Conservation (phyloP, 2,113 vertebrate genomes). For the Erpornis zantholeuca region DNA sequence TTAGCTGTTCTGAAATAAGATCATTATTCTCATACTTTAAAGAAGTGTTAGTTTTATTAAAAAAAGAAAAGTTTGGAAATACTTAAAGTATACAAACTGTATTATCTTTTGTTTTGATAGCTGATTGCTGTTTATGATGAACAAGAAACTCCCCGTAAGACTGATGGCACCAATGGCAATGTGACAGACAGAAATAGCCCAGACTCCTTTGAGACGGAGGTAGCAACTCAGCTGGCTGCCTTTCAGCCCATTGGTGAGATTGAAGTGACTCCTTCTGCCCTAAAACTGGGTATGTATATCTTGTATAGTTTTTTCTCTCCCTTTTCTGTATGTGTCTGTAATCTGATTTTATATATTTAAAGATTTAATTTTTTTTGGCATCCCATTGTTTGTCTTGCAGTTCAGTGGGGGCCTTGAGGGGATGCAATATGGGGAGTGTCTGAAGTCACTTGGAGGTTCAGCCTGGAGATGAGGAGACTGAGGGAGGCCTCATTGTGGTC, state of each 20-base stretch:
- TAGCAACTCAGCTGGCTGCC: constrained; percentile 78
- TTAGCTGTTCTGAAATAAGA: background rate
- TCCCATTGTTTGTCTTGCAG: background rate
- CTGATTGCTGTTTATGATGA: constrained; percentile 96
- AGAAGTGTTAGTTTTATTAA: background rate
- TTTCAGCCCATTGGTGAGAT: constrained; percentile 92
- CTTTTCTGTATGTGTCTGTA: background rate
- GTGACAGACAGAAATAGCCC: constrained; percentile 78
- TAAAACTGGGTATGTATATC: constrained; percentile 87
- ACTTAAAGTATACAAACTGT: background rate
- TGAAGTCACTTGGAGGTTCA: background rate
- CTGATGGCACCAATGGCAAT: constrained; percentile 69
- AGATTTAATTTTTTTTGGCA: background rate
- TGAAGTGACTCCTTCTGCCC: constrained; percentile 90
- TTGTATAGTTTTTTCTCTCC: background rate
- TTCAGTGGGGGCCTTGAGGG: background rate
- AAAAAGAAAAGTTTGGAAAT: background rate
- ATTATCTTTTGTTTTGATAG: constrained; percentile 72
- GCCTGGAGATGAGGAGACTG: background rate
- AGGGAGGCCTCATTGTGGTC: background rate
- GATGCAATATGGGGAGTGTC: too few relatives aligned
- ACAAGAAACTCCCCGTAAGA: constrained; percentile 82
- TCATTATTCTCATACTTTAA: background rate
- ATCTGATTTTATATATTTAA: background rate
- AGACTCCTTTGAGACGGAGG: constrained; percentile 84